Conservation (phyloP, 2,797 vertebrate species). For the Manis crassicaudata region DNA sequence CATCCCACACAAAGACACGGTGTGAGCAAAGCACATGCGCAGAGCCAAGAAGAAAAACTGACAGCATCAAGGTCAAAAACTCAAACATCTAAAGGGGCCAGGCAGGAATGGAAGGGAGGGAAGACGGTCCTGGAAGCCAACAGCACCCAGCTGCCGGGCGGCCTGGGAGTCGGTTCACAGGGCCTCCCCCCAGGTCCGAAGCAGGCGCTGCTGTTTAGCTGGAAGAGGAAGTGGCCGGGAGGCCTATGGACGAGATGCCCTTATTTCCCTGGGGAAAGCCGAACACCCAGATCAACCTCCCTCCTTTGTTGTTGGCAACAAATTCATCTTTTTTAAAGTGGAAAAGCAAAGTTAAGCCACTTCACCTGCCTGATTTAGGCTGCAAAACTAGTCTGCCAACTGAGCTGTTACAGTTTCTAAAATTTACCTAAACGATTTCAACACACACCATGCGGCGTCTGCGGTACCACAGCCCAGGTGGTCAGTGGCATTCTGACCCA, state of each 20-base stretch:
- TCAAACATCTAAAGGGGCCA: not conserved
- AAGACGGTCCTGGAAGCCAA: not conserved
- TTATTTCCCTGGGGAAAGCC: constrained; percentile 9
- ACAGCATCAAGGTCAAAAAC: constrained; percentile 29
- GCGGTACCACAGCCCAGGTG: not conserved
- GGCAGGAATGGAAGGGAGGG: not conserved
- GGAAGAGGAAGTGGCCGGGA: not conserved
- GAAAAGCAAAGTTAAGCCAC: constrained; percentile 7
- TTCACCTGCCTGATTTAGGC: not conserved
- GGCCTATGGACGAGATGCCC: not conserved
- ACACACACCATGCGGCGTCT: not conserved
- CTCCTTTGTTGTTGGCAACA: not conserved
- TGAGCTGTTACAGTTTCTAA: not conserved
- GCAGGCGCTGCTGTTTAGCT: not conserved
- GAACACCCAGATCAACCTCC: not conserved
- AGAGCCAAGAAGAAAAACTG: constrained; percentile 22
- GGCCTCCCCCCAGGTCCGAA: not conserved
- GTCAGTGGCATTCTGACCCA: not conserved
- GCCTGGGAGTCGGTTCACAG: not conserved
- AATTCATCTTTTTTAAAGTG: not conserved
- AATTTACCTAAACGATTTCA: not conserved
- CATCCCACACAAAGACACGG: constrained; percentile 34
- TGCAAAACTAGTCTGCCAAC: not conserved
- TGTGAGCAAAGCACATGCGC: not conserved
- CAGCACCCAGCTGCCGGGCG: no score